Percentiles rank a stretch among this genome's conserved stretches.
Conservation (phyloP, 2,797 vertebrate genomes). For the Toxotes lorentzi region DNA sequence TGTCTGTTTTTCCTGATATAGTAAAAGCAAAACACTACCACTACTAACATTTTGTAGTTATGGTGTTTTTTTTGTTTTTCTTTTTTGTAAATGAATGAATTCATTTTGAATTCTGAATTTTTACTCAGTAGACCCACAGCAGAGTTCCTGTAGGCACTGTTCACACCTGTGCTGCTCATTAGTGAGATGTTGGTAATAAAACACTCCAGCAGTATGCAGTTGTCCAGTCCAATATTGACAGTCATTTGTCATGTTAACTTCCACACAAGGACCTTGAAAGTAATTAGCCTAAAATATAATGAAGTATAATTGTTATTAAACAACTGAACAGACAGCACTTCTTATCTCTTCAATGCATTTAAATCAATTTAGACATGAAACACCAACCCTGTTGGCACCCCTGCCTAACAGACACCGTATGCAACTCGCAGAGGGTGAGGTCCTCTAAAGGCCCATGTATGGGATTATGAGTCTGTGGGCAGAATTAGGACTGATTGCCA, state of each 20-base stretch:
- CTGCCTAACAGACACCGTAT: constrained; percentile 29
- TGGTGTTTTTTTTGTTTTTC: not conserved
- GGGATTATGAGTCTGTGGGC: constrained; percentile 60
- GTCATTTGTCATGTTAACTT: constrained; percentile 74
- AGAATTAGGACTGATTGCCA: constrained; percentile 61
- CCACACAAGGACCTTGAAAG: constrained; percentile 73
- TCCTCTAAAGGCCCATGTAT: constrained; percentile 36
- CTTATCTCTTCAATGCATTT: constrained; percentile 39
- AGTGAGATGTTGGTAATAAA: constrained; percentile 31
- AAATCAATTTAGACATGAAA: constrained; percentile 47
- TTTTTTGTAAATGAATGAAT: no score
- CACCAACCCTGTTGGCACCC: constrained; percentile 13
- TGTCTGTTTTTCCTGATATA: not conserved
- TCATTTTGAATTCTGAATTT: not conserved
- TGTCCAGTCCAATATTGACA: constrained; percentile 68
- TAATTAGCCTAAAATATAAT: constrained; percentile 73
- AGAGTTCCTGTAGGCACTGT: not conserved
- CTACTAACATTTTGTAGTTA: not conserved
- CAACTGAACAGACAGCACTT: constrained; percentile 53
- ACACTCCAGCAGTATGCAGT: constrained; percentile 49
- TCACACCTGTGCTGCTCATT: constrained; percentile 36
- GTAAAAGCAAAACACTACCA: constrained; percentile 4
- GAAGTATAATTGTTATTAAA: constrained; percentile 73
- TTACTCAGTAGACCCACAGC: not conserved
- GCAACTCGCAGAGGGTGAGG: constrained; percentile 27